phyloP scores from a whole-genome alignment of 2,888 invertebrate genomes.

The Yponomeuta malinellus region DNA sequence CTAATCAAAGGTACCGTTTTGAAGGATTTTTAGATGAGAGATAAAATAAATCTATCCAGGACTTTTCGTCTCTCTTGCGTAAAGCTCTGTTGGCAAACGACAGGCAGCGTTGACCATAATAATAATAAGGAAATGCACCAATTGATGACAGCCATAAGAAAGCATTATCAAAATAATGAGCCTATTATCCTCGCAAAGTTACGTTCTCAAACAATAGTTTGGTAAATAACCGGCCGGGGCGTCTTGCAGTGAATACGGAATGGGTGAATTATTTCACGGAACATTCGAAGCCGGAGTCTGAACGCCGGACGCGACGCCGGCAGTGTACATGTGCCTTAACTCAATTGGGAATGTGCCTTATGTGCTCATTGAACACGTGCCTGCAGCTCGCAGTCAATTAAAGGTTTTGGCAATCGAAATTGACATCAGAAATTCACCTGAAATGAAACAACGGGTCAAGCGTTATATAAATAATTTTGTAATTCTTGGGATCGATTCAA shows the following conservation, averaged over 20 bases:
- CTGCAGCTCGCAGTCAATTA: background rate
- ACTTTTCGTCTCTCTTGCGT: no score
- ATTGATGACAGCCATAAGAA: background rate
- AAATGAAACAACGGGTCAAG: no score
- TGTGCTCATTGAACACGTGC: background rate
- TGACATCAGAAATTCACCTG: background rate
- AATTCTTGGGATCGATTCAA: background rate
- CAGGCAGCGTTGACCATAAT: no score
- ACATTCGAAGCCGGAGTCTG: background rate
- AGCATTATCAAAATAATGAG: background rate
- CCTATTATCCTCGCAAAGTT: background rate
- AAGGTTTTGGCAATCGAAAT: background rate
- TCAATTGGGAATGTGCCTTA: background rate
- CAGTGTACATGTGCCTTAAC: background rate
- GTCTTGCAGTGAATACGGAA: slow-evolving; percentile 11
- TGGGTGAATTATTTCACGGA: slow-evolving; percentile 10
- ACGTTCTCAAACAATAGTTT: slow-evolving; percentile 11
- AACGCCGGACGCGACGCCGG: background rate
- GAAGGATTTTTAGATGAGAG: no score
- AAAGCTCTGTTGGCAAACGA: no score
- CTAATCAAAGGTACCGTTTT: no score
- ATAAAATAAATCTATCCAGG: no score
- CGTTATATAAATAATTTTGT: no score
- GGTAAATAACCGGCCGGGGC: slow-evolving; percentile 7
- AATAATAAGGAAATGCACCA: no score